Evolutionary conservation across 37 sponge, comb jelly and placozoan genomes (phyloP).

Genomic region (Hexactinellida sp.): DNA sequence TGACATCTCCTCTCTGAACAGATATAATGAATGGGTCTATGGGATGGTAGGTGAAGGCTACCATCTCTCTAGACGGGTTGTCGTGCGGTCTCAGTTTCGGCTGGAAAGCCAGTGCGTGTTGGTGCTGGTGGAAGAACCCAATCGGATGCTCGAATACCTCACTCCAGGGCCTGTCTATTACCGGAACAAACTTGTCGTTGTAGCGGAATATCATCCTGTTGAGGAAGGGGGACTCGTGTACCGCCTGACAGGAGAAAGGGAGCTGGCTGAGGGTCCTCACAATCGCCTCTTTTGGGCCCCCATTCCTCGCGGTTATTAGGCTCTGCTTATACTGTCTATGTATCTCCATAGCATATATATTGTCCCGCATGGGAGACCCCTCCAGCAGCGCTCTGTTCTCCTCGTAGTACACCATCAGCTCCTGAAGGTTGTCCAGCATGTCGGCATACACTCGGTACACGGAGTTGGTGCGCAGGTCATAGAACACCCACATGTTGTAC

Average conservation of each 20-base stretch:
- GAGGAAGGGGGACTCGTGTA: constrained; percentile 61
- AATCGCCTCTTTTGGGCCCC: constrained; percentile 61
- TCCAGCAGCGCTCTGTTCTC: constrained; percentile 24
- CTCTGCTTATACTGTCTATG: constrained; percentile 67
- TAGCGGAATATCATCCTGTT: constrained; percentile 64
- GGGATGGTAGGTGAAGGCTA: constrained; percentile 88
- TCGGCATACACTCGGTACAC: constrained; percentile 58
- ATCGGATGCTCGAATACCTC: background rate
- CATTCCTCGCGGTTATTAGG: constrained; percentile 58
- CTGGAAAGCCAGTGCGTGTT: constrained; percentile 12
- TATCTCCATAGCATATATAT: constrained; percentile 34
- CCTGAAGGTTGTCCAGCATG: constrained; percentile 35
- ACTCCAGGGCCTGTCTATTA: constrained; percentile 62
- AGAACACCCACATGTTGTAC: constrained; percentile 57
- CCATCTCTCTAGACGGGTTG: constrained; percentile 30
- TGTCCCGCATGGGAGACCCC: constrained; percentile 16
- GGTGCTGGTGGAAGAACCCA: constrained; percentile 9
- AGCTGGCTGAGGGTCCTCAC: constrained; percentile 49
- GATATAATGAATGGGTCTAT: constrained; percentile 79
- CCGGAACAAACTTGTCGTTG: constrained; percentile 80
- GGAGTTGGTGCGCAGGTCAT: constrained; percentile 43
- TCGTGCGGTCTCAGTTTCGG: background rate
- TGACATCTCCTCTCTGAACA: constrained; percentile 64
- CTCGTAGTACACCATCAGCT: constrained; percentile 46
- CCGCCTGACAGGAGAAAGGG: constrained; percentile 62